phyloP scores from a whole-genome alignment of 2,797 vertebrate genomes.

The Cossypha dichroa region DNA sequence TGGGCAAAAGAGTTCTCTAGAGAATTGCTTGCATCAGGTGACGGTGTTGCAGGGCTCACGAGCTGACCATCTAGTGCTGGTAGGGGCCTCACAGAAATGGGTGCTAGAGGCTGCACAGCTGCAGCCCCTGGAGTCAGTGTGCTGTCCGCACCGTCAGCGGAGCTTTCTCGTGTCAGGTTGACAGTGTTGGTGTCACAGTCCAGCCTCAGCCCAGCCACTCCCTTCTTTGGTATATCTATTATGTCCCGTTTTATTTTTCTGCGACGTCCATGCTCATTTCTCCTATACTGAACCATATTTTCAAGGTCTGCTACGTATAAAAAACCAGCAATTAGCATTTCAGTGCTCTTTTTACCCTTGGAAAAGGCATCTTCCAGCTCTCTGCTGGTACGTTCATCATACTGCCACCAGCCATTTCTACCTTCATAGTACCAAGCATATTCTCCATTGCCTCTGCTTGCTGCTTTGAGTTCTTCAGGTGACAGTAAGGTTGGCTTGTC shows the following conservation, averaged over 20 bases:
- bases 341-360: conserved; percentile 92
- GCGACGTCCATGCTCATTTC: conserved; percentile 92
- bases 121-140: conserved; percentile 73
- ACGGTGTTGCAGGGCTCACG: conserved; percentile 76
- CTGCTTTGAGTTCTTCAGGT: conserved; percentile 91
- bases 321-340: conserved; percentile 97
- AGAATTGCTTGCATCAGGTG: conserved; percentile 75
- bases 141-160: conserved; percentile 86
- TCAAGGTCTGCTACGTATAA: conserved; percentile 95
- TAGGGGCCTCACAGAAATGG: conserved; percentile 73
- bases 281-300: conserved; percentile 96
- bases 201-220: conserved; percentile 92
- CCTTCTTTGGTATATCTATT: conserved; percentile 90
- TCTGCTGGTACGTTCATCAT: conserved; percentile 92
- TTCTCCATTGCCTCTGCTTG: conserved; percentile 83
- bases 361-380: conserved; percentile 94
- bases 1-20: conserved; percentile 89
- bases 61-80: conserved; percentile 80
- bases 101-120: conserved; percentile 65
- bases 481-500: conserved; percentile 92
- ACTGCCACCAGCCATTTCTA: conserved; percentile 99
- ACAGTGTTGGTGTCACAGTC: conserved; percentile 77
- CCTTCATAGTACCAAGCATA: conserved; percentile 98
- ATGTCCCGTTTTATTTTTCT: conserved; percentile 95
- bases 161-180: conserved; percentile 81